Evolutionary conservation across 1,140 invertebrate genomes (phyloP), one percentile per base, ranked within the genome.

Genomic region (Bombus sylvicola): DNA sequence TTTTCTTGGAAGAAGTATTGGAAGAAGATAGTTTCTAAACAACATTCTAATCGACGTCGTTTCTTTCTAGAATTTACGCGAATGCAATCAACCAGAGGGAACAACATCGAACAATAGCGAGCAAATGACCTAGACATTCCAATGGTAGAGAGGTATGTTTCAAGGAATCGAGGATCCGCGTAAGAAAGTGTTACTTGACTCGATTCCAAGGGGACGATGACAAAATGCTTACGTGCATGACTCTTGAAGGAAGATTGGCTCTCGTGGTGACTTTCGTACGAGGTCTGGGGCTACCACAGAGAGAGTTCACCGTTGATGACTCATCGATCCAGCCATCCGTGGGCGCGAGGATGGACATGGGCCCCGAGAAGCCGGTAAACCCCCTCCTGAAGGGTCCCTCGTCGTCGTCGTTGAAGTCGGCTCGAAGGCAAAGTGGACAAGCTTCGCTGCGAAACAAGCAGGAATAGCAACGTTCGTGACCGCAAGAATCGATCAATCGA

Each of bases 401-500:
- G 39, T 92, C 90, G 72, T 92, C 88, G 57, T 92, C 90, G 81
- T 88, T 86, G 69, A 84, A 87, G 77, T 92, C 92, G 68, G 92
- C 91, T 34, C 86, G 86, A 28, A 89, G 74, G 94, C 98, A 99
- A 41, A 98, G 96, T n/a, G 98, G 98, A 94, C 98, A 99, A 43
- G 97, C 96, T 94, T 99, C 98, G 95, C 97, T 98, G 91, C 97
- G 97, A 95, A 98, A 98, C 96, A 99, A 97, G 95, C 98, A 99
- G 87, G 98, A 97, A 96, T 99, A 99, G 95, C 98, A 99, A 71
- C 98, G 96, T 93, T 98, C 98, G 96, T 99, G 98, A 86, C 98
- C 98, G 95, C 98, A 99, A 78, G 98, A 97, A 95, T 99, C 98
- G 93, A 98, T 98, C 90, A 99, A 96, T 93, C 98, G 97, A 94